These are phyloP conservation scores for Drosophila mimetica DNA, from an alignment of 2,888 invertebrate genomes.

Conservation along the genomic window DNA sequence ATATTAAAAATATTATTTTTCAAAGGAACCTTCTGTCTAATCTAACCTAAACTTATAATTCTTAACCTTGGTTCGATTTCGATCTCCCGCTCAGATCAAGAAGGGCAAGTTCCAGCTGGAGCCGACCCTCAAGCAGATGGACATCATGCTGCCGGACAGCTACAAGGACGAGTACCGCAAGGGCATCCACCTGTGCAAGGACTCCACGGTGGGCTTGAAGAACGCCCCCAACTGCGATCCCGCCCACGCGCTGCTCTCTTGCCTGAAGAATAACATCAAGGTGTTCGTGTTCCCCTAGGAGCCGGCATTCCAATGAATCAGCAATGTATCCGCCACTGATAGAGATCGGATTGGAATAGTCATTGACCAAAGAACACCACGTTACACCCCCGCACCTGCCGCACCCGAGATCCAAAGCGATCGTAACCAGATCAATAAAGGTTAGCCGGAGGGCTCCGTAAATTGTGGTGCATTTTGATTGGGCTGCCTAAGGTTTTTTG, in stretches of 20 bases:
- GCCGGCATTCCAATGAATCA: not conserved
- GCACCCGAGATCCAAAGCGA: no score
- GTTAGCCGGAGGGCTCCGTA: conserved; percentile 2
- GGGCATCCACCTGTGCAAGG: conserved; percentile 79
- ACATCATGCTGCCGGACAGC: conserved; percentile 81
- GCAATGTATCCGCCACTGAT: conserved; percentile 1
- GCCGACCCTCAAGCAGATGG: conserved; percentile 82
- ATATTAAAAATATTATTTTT: no score
- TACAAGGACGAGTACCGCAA: conserved; percentile 75
- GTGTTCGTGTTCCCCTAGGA: conserved; percentile 79
- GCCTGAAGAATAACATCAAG: conserved; percentile 72
- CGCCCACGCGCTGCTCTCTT: conserved; percentile 73
- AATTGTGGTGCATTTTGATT: conserved; percentile 17
- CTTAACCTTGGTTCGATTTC: not conserved
- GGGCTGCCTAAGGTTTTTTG: conserved; percentile 12
- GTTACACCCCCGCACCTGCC: no score
- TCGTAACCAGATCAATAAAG: conserved; percentile 39
- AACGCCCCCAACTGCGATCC: conserved; percentile 81
- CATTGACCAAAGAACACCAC: no score
- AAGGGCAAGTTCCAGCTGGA: conserved; percentile 83
- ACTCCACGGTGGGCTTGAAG: conserved; percentile 79
- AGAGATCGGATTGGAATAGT: not conserved
- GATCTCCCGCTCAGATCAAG: conserved; percentile 76
- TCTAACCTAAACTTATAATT: no score
- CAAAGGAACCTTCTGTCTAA: no score